Base-by-base conservation (phyloP, 2,797 vertebrate genomes). In the Chiroxiphia lanceolata region DNA sequence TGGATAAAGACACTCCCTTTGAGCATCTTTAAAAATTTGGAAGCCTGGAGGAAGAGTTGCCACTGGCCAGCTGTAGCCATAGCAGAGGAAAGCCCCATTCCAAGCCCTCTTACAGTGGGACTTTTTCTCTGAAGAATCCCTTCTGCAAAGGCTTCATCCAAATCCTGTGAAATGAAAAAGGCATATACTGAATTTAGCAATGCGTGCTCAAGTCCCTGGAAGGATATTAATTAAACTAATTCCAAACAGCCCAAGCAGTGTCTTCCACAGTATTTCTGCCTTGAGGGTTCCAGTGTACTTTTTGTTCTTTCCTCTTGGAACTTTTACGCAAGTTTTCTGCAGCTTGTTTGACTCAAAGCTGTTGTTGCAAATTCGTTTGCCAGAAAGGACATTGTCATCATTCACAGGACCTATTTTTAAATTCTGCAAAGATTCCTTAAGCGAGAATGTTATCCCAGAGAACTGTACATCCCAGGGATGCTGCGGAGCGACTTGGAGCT, bases 371-470 rank as follows among this genome's bases (percentile, higher is more conserved):
- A 83, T 34, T 69, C 78, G 42, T 91, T 92, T 94, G 57, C 57
- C 87, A 87, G 84, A 74, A 75, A 19, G 45, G 67, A 75, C 26
- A 9, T 75, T 85, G 89, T 34, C 61, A 59, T 75, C 56, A 19
- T 78, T 93, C 82, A 34, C 79, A 34, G 65, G 82, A 59, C 34
- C 57, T 94, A 90, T 94, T 97, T 87, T 91, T 94, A 87, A 74
- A 75, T 71, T 65, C 79, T 0, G 0, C 61, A 34, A n/a, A 78
- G 87, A 68, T 80, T 87, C 67, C 60, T 85, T 10, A 61, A 68
- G 56, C 34, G 61, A 65, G 87, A 94, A 33, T 50, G 89, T 68
- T 53, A 47, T 87, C 56, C 60, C 75, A 60, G 71, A 40, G 89
- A 83, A 8, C 56, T 12, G 72, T 15, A 36, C 57, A 61, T 70